Evolutionary conservation across 2,888 invertebrate species (phyloP).

Genomic region (Patella pellucida): DNA sequence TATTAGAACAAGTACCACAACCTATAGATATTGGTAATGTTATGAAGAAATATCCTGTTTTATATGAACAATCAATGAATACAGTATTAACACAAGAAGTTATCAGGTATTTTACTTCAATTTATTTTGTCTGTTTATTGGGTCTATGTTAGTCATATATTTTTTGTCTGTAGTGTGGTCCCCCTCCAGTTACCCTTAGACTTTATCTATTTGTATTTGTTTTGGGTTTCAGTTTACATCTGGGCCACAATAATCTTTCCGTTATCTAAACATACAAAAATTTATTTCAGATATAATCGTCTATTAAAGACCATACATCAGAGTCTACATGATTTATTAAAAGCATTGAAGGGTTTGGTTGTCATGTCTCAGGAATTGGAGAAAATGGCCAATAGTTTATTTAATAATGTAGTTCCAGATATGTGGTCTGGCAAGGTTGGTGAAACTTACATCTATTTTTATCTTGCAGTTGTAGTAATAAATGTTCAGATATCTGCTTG

Average conservation of each 20-base stretch:
- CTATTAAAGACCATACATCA: conserved; percentile 66
- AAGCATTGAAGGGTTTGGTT: conserved; percentile 83
- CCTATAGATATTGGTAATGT: conserved; percentile 74
- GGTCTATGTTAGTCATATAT: too few species aligned
- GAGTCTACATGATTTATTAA: conserved; percentile 76
- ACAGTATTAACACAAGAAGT: conserved; percentile 90
- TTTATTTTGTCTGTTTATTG: neutral
- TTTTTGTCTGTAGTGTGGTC: too few species aligned
- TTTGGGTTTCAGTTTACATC: too few species aligned
- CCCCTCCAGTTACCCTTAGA: too few species aligned
- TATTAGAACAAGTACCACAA: conserved; percentile 77
- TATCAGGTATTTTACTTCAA: conserved; percentile 76
- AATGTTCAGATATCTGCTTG: too few species aligned
- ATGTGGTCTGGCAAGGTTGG: conserved; percentile 77
- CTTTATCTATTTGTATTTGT: too few species aligned
- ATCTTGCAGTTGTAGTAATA: too few species aligned
- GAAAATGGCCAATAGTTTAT: conserved; percentile 78
- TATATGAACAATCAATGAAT: conserved; percentile 89
- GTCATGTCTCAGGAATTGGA: conserved; percentile 85
- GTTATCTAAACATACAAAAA: too few species aligned
- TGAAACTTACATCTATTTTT: neutral
- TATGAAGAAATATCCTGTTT: conserved; percentile 81
- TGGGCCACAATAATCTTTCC: too few species aligned
- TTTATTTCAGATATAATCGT: conserved; percentile 65
- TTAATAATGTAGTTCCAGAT: conserved; percentile 79